A percentile compares a stretch with the other conserved stretches of the same genome.
These are phyloP conservation scores for Pelodiscus sinensis DNA, from an alignment of 2,113 vertebrate species.

Conservation along the genomic window DNA sequence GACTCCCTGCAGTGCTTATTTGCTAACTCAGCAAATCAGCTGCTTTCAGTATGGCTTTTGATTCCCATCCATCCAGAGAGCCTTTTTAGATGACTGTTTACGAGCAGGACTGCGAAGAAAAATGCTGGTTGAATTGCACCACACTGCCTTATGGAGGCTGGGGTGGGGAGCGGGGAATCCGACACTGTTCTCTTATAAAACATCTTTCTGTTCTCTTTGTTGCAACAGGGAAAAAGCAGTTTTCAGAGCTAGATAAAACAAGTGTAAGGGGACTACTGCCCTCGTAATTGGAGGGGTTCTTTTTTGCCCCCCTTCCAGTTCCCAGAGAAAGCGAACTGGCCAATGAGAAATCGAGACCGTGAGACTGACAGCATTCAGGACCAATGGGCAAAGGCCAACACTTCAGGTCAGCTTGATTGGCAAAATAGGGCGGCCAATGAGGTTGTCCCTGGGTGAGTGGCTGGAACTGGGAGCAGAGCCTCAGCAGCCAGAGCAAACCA, in stretches of 20 bases:
- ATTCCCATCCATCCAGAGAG: rapidly evolving
- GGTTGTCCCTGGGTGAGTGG: no score
- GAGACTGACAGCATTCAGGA: no score
- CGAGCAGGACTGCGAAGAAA: background rate
- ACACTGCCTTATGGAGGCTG: background rate
- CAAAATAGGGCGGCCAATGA: no score
- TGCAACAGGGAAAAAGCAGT: rapidly evolving
- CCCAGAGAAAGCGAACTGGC: no score
- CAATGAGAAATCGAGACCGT: no score
- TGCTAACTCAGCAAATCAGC: background rate
- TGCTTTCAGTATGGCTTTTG: background rate
- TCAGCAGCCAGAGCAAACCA: no score
- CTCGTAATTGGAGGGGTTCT: no score
- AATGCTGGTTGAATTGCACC: background rate
- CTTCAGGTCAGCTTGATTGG: no score
- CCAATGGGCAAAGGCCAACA: no score
- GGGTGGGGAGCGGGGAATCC: background rate
- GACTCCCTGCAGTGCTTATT: background rate
- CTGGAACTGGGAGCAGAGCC: no score
- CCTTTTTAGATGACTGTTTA: background rate
- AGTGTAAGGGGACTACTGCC: no score
- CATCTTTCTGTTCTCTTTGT: background rate
- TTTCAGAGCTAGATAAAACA: rapidly evolving
- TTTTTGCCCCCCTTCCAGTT: no score
- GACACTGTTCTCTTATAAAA: background rate